Conservation (phyloP, 1,140 invertebrate species). For the Tetramorium alpestre region DNA sequence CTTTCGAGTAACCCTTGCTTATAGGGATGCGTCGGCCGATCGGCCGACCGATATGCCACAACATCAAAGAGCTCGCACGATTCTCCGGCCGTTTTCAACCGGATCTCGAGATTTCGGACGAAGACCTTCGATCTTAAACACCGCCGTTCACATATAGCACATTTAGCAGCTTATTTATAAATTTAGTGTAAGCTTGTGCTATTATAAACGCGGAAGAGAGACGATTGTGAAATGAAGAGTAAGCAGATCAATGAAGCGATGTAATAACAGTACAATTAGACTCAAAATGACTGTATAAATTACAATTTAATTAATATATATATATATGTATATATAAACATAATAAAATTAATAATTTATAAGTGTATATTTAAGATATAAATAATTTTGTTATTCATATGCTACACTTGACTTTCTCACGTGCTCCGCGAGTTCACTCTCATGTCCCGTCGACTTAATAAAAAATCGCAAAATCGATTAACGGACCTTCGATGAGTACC, state of each 20-base stretch:
- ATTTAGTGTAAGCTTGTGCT: background rate
- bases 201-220: background rate
- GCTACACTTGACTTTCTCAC: background rate
- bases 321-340: background rate
- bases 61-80: constrained; percentile 83
- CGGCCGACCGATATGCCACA: constrained; percentile 79
- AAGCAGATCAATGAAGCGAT: background rate
- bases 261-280: background rate
- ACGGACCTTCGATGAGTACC: constrained; percentile 56
- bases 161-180: constrained; percentile 18
- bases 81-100: constrained; percentile 61
- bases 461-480: constrained; percentile 68
- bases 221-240: background rate
- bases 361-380: background rate
- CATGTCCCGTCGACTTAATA: constrained; percentile 30
- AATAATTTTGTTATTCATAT: constrained; percentile 9
- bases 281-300: background rate
- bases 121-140: constrained; percentile 41
- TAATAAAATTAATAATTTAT: background rate
- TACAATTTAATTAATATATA: background rate
- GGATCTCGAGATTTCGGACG: constrained; percentile 62
- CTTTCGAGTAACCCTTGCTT: constrained; percentile 83
- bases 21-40: constrained; percentile 78
- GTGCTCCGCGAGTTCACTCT: background rate
- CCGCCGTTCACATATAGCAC: background rate